A percentile compares a stretch with the other conserved stretches of the same genome.
These are phyloP conservation scores for Clistopyga incitator DNA, from an alignment of 2,888 invertebrate species.

Conservation along the genomic window DNA sequence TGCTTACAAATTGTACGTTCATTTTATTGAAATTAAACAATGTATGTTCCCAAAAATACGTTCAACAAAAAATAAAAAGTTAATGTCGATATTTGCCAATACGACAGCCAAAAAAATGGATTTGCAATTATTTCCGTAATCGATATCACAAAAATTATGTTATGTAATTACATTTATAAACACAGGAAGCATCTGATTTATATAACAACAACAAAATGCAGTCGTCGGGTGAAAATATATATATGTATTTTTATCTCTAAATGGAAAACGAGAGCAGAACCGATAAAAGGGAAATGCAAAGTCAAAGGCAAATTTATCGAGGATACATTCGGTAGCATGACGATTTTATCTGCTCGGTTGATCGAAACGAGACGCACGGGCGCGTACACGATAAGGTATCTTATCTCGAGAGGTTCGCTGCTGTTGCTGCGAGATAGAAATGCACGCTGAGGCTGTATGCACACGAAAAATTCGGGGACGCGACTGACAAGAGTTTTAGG, in stretches of 20 bases:
- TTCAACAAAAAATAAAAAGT: too few species aligned
- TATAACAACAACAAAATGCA: not conserved
- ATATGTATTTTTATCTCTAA: not conserved
- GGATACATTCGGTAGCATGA: conserved; percentile 26
- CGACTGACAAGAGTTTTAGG: conserved; percentile 21
- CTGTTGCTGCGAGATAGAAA: conserved; percentile 55
- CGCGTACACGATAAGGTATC: conserved; percentile 60
- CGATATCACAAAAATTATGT: too few species aligned
- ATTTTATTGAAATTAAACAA: too few species aligned
- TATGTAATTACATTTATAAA: too few species aligned
- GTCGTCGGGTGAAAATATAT: not conserved
- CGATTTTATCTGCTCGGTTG: conserved; percentile 32
- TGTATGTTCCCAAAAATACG: too few species aligned
- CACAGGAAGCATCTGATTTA: not conserved
- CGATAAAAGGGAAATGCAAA: not conserved
- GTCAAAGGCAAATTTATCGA: conserved; percentile 1
- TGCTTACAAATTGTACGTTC: too few species aligned
- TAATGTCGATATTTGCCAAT: too few species aligned
- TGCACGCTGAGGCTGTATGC: conserved; percentile 14
- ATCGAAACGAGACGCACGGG: conserved; percentile 33
- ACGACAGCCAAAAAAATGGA: too few species aligned
- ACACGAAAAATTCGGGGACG: conserved; percentile 14
- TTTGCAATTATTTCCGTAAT: too few species aligned
- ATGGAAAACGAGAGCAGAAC: not conserved
- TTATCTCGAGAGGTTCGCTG: conserved; percentile 54